These are phyloP conservation scores for Pachycephala philippinensis DNA, from an alignment of 2,113 vertebrate genomes.

Conservation along the genomic window DNA sequence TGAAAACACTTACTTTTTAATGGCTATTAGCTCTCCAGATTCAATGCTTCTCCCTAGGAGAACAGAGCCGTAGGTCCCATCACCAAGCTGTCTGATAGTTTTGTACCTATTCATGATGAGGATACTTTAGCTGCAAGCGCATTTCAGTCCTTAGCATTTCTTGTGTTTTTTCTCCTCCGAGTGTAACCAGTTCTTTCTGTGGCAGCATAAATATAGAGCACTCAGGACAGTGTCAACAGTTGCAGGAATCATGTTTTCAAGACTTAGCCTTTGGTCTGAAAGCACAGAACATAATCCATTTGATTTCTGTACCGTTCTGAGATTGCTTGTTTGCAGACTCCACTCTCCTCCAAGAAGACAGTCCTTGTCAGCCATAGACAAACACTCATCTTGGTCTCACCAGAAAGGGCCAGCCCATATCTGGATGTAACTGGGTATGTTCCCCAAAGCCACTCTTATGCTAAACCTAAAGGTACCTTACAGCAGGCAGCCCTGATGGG, in stretches of 20 bases:
- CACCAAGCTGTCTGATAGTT: constrained; percentile 90
- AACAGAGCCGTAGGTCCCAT: constrained; percentile 94
- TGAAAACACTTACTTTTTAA: constrained; percentile 86
- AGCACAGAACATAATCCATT: constrained; percentile 43
- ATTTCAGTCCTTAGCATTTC: constrained; percentile 63
- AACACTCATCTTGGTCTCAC: neutral
- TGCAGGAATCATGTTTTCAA: constrained; percentile 85
- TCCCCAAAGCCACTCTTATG: neutral
- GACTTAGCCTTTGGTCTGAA: constrained; percentile 72
- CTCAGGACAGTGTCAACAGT: constrained; percentile 65
- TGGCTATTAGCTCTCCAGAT: constrained; percentile 93
- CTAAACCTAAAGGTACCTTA: neutral
- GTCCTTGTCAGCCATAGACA: neutral
- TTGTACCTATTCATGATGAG: constrained; percentile 93
- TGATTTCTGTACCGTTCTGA: neutral
- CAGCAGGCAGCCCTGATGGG: neutral
- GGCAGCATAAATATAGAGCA: constrained; percentile 82
- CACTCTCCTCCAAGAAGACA: neutral
- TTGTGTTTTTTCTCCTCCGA: constrained; percentile 66
- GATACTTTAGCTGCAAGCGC: constrained; percentile 32
- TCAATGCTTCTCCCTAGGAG: constrained; percentile 91
- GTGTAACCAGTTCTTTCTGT: constrained; percentile 87
- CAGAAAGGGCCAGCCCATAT: neutral
- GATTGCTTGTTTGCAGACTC: neutral
- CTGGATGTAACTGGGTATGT: neutral